Evolutionary conservation across 2,888 invertebrate species (phyloP).

Genomic region (Hymenopus coronatus): DNA sequence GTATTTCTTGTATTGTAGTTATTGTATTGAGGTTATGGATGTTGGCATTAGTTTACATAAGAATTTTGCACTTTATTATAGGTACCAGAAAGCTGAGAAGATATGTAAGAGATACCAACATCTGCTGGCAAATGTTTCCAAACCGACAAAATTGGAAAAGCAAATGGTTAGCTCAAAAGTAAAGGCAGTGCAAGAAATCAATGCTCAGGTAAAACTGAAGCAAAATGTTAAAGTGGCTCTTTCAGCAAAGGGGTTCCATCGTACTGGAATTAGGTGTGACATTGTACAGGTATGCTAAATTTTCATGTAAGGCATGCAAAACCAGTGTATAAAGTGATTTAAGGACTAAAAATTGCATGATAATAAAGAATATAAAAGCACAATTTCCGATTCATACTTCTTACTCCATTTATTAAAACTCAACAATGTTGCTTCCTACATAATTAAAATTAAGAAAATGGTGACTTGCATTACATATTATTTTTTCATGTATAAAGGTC

Average conservation of each 20-base stretch:
- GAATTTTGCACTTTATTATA: slow-evolving; percentile 39
- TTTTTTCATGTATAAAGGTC: not conserved
- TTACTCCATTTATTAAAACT: not conserved
- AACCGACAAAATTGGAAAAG: slow-evolving; percentile 87
- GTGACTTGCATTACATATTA: not conserved
- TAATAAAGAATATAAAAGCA: not conserved
- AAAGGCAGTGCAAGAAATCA: slow-evolving; percentile 82
- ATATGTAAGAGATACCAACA: slow-evolving; percentile 95
- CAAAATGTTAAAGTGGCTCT: slow-evolving; percentile 93
- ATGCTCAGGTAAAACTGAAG: slow-evolving; percentile 91
- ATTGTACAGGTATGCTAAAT: slow-evolving; percentile 68
- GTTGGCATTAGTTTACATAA: too few species aligned
- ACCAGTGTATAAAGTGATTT: not conserved
- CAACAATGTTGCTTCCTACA: not conserved
- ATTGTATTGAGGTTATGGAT: too few species aligned
- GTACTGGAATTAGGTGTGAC: slow-evolving; percentile 95
- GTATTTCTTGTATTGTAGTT: too few species aligned
- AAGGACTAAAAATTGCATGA: not conserved
- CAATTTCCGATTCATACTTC: not conserved
- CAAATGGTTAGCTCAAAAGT: slow-evolving; percentile 85
- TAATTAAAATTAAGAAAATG: not conserved
- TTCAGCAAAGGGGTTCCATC: slow-evolving; percentile 82
- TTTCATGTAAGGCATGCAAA: not conserved
- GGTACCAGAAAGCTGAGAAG: slow-evolving; percentile 94
- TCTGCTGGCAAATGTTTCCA: slow-evolving; percentile 92